These are phyloP conservation scores for Sphaerophoria taeniata DNA, from an alignment of 2,888 invertebrate genomes.

Conservation along the genomic window DNA sequence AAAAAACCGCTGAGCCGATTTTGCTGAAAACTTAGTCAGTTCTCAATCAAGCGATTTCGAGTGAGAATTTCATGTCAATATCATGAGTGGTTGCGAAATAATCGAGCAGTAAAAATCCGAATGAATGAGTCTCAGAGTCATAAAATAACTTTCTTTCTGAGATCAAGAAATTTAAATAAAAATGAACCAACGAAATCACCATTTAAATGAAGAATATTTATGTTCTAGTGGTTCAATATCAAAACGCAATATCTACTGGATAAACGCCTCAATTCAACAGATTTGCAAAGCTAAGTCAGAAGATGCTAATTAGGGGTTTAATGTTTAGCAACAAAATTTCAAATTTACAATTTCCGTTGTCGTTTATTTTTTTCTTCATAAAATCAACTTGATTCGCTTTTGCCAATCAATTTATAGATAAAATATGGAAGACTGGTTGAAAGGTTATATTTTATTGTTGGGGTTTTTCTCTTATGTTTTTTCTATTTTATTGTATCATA, in stretches of 20 bases:
- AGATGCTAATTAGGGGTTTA: constrained; percentile 6
- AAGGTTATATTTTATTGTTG: background rate
- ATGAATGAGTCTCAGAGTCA: no score
- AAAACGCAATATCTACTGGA: constrained; percentile 1
- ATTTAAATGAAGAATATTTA: background rate
- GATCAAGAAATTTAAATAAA: background rate
- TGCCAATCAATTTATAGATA: background rate
- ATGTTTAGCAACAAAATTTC: background rate
- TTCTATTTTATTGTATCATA: background rate
- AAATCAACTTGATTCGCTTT: constrained; percentile 3
- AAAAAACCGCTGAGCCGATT: no score
- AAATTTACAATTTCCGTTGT: background rate
- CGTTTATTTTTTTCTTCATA: background rate
- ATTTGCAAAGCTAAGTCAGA: background rate
- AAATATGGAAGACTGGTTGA: constrained; percentile 3
- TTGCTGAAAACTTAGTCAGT: no score
- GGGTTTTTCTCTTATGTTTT: background rate
- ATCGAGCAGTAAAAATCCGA: no score
- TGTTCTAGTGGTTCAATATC: background rate
- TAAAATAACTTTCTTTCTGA: no score
- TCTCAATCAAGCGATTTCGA: no score
- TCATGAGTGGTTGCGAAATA: no score
- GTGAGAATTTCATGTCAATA: no score
- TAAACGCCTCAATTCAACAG: constrained; percentile 2
- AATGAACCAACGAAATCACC: background rate